Evolutionary conservation across 2,888 invertebrate genomes (phyloP).

Genomic region (Geophilus truncorum): DNA sequence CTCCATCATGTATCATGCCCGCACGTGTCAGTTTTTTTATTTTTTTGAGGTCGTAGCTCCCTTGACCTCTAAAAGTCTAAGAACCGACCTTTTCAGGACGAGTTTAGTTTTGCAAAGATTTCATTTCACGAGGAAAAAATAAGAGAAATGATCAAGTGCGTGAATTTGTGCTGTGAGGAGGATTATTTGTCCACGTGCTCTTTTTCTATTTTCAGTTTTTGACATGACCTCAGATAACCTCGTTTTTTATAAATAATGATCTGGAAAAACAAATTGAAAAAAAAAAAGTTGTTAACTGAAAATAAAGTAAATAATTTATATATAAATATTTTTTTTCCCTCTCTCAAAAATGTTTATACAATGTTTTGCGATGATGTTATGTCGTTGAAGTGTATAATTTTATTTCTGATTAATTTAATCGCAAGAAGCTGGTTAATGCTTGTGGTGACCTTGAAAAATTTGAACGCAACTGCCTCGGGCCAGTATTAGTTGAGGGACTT

Average conservation of each 20-base stretch:
- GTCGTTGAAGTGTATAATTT: no score
- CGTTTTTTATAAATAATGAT: no score
- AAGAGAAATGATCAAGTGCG: not conserved
- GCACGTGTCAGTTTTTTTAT: constrained; percentile 7
- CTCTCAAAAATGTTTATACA: no score
- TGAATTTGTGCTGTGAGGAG: not conserved
- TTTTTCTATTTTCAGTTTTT: not conserved
- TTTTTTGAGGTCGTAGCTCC: constrained; percentile 6
- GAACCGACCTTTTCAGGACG: not conserved
- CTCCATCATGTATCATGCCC: not conserved
- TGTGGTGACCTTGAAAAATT: not conserved
- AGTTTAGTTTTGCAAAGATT: constrained; percentile 13
- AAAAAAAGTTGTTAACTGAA: no score
- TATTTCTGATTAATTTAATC: not conserved
- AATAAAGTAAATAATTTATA: no score
- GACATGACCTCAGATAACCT: not conserved
- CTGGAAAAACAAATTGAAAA: no score
- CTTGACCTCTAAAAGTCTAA: constrained; percentile 16
- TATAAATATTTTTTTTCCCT: no score
- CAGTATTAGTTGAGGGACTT: not conserved
- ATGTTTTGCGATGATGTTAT: no score
- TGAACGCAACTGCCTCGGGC: no score
- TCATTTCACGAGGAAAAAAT: not conserved
- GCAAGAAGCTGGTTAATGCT: no score
- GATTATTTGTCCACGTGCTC: constrained; percentile 10